Conservation (phyloP, 2,888 invertebrate species). For the Ametastegia equiseti region DNA sequence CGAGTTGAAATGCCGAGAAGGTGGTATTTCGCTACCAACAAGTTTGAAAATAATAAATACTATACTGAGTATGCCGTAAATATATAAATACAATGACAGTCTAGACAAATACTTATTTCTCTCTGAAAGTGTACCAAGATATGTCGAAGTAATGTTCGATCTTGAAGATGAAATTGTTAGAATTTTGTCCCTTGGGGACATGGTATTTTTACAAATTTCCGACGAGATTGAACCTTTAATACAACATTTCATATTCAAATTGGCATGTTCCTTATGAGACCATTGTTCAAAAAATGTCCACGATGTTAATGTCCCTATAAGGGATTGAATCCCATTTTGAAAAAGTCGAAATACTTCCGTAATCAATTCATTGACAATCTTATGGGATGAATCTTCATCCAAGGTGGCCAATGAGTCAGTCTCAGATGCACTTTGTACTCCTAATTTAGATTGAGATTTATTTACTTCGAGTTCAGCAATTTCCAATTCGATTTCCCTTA, state of each 20-base stretch:
- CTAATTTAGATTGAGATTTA: neutral
- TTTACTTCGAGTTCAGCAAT: neutral
- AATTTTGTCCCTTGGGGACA: neutral
- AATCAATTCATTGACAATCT: neutral
- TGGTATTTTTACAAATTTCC: neutral
- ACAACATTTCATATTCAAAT: neutral
- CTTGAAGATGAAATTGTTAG: neutral
- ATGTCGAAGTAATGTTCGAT: neutral
- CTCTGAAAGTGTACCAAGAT: neutral
- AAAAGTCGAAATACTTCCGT: neutral
- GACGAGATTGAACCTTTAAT: neutral
- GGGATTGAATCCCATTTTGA: neutral
- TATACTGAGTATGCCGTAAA: neutral
- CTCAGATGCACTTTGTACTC: neutral
- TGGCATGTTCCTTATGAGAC: neutral
- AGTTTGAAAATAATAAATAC: neutral
- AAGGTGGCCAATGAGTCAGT: neutral
- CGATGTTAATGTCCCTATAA: neutral
- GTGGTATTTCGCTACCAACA: neutral
- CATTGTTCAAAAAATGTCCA: neutral
- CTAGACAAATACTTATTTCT: neutral
- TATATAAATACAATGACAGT: neutral
- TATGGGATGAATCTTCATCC: neutral
- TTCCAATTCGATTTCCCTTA: neutral
- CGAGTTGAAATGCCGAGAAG: too few species aligned